Percentiles rank a stretch among this genome's conserved stretches.
These are phyloP conservation scores for Zoanthus gigantus DNA, from an alignment of 92 coral and sea anemone species.

Conservation along the genomic window DNA sequence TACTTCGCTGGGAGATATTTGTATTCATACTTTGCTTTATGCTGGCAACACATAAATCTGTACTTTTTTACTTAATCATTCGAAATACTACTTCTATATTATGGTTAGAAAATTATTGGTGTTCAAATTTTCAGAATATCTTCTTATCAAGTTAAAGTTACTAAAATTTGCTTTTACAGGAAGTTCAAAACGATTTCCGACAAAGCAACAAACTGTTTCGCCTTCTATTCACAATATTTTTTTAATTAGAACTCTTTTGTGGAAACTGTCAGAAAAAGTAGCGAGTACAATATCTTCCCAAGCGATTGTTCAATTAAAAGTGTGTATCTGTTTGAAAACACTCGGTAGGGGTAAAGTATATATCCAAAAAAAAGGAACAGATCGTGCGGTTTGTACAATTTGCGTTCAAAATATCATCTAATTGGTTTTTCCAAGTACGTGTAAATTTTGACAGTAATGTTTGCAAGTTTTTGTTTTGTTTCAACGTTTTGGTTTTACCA, in stretches of 20 bases:
- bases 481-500: not conserved
- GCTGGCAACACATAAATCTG: not conserved
- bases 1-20: not conserved
- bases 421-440: constrained; percentile 11
- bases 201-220: not conserved
- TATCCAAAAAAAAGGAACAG: not conserved
- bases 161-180: not conserved
- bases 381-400: not conserved
- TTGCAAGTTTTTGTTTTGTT: constrained; percentile 26
- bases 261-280: constrained; percentile 24
- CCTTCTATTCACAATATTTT: not conserved
- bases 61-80: not conserved
- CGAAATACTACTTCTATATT: not conserved
- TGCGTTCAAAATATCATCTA: not conserved
- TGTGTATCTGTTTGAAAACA: not conserved
- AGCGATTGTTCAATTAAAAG: constrained; percentile 42
- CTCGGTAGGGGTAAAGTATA: not conserved
- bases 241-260: constrained; percentile 38
- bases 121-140: not conserved
- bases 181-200: constrained; percentile 13
- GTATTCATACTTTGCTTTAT: not conserved
- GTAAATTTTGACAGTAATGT: constrained; percentile 16
- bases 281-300: constrained; percentile 17
- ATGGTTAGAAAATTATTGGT: not conserved
- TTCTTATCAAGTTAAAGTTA: not conserved